phyloP scores from a whole-genome alignment of 2,888 invertebrate species.

The Rugalucina vietnamica region DNA sequence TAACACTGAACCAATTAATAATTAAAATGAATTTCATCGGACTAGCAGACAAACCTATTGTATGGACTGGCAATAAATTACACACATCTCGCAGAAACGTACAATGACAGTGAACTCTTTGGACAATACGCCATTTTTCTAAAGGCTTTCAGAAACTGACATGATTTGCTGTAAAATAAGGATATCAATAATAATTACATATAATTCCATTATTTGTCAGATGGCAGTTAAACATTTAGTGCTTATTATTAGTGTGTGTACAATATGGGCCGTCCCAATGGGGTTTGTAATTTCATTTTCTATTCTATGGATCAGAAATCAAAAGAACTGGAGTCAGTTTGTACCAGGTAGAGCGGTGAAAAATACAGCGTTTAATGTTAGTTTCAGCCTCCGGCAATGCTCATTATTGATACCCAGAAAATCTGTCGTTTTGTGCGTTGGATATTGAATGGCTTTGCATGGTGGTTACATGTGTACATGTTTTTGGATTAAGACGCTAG shows the following conservation, averaged over 20 bases:
- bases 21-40: not conserved
- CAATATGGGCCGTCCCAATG: not conserved
- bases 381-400: not conserved
- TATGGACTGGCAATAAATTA: not conserved
- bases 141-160: not conserved
- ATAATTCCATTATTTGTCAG: conserved; percentile 6
- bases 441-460: no score
- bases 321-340: not conserved
- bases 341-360: not conserved
- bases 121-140: not conserved
- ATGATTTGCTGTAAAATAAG: not conserved
- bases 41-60: not conserved
- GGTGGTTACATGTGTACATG: no score
- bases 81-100: not conserved
- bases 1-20: not conserved
- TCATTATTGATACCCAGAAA: no score
- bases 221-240: conserved; percentile 1
- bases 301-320: conserved; percentile 2
- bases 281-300: not conserved
- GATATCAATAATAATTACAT: conserved; percentile 1
- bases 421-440: no score
- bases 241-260: not conserved
- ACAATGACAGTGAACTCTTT: not conserved
- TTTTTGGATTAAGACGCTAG: no score
- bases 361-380: not conserved